A percentile compares a stretch with the other conserved stretches of the same genome.
These are phyloP conservation scores for Phocides pigmalion DNA, from an alignment of 1,140 invertebrate genomes.

Conservation along the genomic window DNA sequence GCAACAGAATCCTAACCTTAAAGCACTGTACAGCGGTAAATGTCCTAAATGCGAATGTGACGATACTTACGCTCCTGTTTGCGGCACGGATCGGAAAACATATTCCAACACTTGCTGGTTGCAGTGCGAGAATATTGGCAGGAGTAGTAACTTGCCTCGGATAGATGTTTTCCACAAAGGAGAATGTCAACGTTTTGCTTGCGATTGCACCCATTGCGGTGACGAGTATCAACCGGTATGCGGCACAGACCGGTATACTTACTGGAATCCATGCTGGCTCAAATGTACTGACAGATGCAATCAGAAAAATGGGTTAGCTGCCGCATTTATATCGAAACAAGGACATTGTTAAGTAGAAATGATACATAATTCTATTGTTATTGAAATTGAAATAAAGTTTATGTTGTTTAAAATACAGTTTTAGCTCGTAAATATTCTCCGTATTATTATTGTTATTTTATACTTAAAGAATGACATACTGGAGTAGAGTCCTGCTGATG, in stretches of 20 bases:
- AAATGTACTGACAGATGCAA: slow-evolving; percentile 41
- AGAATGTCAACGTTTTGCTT: slow-evolving; percentile 34
- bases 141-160: not conserved
- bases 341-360: slow-evolving; percentile 28
- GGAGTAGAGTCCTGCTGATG: no score
- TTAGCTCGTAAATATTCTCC: no score
- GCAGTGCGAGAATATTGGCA: slow-evolving; percentile 29
- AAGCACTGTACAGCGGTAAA: slow-evolving; percentile 26
- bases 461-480: no score
- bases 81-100: slow-evolving; percentile 75
- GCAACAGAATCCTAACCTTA: slow-evolving; percentile 28
- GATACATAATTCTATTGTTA: not conserved
- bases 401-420: no score
- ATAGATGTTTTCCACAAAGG: slow-evolving; percentile 39
- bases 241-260: slow-evolving; percentile 43
- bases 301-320: slow-evolving; percentile 11
- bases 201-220: slow-evolving; percentile 44
- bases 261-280: slow-evolving; percentile 49
- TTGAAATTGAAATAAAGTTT: no score
- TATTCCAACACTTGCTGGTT: slow-evolving; percentile 43
- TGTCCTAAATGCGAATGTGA: slow-evolving; percentile 53
- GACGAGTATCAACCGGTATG: slow-evolving; percentile 49
- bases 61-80: slow-evolving; percentile 86
- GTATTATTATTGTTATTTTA: no score
- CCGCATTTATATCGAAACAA: slow-evolving; percentile 14